phyloP scores from a whole-genome alignment of 2,797 vertebrate species.

The Malurus splendens region DNA sequence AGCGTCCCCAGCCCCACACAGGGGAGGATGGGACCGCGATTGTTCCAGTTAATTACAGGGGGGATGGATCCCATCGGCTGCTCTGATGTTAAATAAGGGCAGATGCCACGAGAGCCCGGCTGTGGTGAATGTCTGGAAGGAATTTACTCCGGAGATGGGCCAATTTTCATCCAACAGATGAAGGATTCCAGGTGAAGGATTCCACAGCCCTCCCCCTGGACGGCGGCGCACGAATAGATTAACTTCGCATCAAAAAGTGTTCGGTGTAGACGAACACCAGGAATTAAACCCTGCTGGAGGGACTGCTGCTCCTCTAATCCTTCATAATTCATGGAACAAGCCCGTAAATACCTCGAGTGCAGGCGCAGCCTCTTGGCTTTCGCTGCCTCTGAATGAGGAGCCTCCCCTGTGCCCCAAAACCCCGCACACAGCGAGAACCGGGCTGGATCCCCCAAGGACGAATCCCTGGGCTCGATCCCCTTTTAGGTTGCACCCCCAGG shows the following conservation, averaged over 20 bases:
- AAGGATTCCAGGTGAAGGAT: neutral
- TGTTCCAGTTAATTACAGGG: neutral
- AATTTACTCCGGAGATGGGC: neutral
- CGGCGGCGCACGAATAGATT: neutral
- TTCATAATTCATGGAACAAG: slow-evolving; percentile 47
- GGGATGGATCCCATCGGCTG: neutral
- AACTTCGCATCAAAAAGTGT: neutral
- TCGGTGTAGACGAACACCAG: neutral
- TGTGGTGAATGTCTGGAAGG: neutral
- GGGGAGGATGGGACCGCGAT: fast-evolving
- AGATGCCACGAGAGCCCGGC: neutral
- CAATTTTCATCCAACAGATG: neutral
- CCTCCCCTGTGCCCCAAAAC: neutral
- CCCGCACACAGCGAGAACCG: neutral
- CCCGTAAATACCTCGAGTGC: slow-evolving; percentile 22
- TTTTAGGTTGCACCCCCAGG: too few relatives aligned
- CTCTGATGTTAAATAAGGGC: neutral
- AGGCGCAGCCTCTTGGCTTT: slow-evolving; percentile 33
- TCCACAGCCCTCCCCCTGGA: neutral
- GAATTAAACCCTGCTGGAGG: slow-evolving; percentile 58
- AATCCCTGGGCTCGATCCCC: neutral
- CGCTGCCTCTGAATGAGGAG: neutral
- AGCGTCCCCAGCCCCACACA: fast-evolving
- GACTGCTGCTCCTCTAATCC: slow-evolving; percentile 49
- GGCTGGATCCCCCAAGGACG: neutral